Evolutionary conservation across 2,888 invertebrate genomes (phyloP), one percentile per base, ranked within the genome.

Genomic region (Sialis lutaria): DNA sequence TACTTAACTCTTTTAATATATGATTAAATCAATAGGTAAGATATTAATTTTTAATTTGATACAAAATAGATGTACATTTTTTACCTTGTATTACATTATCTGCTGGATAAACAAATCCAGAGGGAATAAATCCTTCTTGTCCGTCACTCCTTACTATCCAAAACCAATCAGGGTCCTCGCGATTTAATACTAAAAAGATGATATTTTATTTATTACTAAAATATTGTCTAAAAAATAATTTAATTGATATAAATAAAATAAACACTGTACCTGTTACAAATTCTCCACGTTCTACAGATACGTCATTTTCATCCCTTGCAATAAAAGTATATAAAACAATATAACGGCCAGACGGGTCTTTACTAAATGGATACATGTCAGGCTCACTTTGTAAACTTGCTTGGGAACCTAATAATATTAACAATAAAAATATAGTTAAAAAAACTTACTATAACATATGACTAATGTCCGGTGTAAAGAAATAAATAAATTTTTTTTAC

Each of bases 151-250:
- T 74, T 37, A 90, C 82, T 46, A 95, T 88, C 93, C 93, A 95
- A 64, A 85, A 93, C 95, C 95, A 95, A 64, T 93, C 92, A 0
- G 89, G 85, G 66, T 95, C 93, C 62, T 93, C 93, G 58, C 88
- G 75, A 65, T 95, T 95, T 47, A 95, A 67, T 9, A 95, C 89
- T 74, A 58, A 32, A 68, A 67, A 44, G 49, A 46, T n/a, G n/a
- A 51, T 44, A 39, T 45, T 22, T 22, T n/a, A n/a, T n/a, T 22
- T 22, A 22, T 22, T 22, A 22, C 22, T 22, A 22, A 22, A 22
- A 22, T 22, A 22, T 22, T 22, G 22, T 4, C 4, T 22, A 22
- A 22, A 22, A 22, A 22, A 22, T 2, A 22, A 22, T 22, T 22
- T 22, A 22, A 22, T 22, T 4, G 4, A 22, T 2, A 22, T 22